Percentiles rank a stretch among this genome's conserved stretches.
These are phyloP conservation scores for Isaurus tuberculatus DNA, from an alignment of 92 coral and sea anemone species.

Conservation along the genomic window DNA sequence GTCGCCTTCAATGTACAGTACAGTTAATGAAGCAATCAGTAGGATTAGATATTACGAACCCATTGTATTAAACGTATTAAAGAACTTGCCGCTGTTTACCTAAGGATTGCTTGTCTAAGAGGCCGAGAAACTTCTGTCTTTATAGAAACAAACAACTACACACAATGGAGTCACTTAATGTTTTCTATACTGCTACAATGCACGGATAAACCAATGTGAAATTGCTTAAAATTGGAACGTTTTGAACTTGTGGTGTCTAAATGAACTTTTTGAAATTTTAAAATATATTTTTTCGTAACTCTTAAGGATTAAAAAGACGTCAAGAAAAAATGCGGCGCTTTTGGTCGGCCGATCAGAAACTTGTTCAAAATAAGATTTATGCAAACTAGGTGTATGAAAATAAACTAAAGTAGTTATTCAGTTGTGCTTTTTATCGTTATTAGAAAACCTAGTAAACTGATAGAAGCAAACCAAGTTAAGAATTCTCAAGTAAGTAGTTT, in stretches of 20 bases:
- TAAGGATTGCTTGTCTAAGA: slow-evolving; percentile 7
- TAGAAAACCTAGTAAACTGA: too few relatives aligned
- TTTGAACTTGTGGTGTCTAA: slow-evolving; percentile 9
- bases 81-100: slow-evolving; percentile 42
- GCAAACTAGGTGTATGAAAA: slow-evolving; percentile 25
- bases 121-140: slow-evolving; percentile 41
- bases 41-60: slow-evolving; percentile 31
- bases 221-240: background rate
- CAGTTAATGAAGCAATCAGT: slow-evolving; percentile 47
- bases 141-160: slow-evolving; percentile 1
- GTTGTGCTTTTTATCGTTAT: background rate
- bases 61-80: slow-evolving; percentile 45
- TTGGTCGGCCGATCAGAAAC: slow-evolving; percentile 26
- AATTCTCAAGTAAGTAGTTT: too few relatives aligned
- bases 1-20: slow-evolving; percentile 40
- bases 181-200: background rate
- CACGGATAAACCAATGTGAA: background rate
- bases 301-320: slow-evolving; percentile 31
- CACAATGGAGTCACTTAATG: slow-evolving; percentile 3
- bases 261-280: slow-evolving; percentile 17
- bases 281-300: slow-evolving; percentile 38
- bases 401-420: background rate
- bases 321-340: slow-evolving; percentile 40
- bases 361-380: background rate
- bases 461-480: too few relatives aligned